Evolutionary conservation across 1,140 invertebrate genomes (phyloP).

Genomic region (Panulirus ornatus): DNA sequence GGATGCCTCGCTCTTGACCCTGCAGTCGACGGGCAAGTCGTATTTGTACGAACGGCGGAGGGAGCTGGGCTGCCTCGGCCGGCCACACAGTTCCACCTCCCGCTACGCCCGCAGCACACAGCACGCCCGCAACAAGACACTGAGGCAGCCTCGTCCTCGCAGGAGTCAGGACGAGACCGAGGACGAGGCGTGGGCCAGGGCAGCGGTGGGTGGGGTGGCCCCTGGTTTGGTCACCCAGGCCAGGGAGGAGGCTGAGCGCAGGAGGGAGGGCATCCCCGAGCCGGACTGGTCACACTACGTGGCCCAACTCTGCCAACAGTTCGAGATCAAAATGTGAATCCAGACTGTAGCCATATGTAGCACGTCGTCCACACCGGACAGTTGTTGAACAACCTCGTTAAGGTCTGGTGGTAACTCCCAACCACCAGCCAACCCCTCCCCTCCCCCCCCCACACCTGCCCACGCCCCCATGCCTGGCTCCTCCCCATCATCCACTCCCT

Average conservation of each 20-base stretch:
- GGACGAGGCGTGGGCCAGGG: constrained; percentile 54
- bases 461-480: background rate
- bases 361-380: background rate
- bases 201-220: constrained; percentile 36
- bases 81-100: background rate
- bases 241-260: constrained; percentile 26
- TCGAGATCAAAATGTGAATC: constrained; percentile 60
- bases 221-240: constrained; percentile 40
- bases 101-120: background rate
- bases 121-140: background rate
- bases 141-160: background rate
- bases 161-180: constrained; percentile 18
- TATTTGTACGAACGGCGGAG: background rate
- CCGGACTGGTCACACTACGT: constrained; percentile 48
- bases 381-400: background rate
- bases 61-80: background rate
- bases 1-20: background rate
- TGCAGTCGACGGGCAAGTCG: background rate
- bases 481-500: background rate
- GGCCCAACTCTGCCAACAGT: constrained; percentile 55
- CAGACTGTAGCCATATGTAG: background rate
- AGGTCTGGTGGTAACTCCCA: background rate
- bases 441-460: background rate
- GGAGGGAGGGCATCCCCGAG: constrained; percentile 19
- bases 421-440: background rate